Conservation (phyloP, 2,113 vertebrate species). For the Podarcis raffonei region DNA sequence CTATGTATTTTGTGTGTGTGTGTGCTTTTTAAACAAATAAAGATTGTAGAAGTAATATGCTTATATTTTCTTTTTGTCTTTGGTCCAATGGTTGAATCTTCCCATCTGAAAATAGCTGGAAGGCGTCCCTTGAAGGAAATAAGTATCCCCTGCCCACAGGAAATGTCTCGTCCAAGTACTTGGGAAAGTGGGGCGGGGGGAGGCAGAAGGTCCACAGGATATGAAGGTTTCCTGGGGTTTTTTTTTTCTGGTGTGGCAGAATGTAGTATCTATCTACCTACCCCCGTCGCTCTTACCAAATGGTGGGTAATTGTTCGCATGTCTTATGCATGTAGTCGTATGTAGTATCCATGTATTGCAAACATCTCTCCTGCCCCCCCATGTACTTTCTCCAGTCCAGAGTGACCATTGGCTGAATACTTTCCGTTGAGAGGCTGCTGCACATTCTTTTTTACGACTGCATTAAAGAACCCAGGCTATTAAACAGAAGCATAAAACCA, state of each 20-base stretch:
- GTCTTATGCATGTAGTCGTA: not conserved
- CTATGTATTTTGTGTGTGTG: constrained; percentile 15
- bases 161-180: not conserved
- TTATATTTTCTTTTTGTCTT: not conserved
- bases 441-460: constrained; percentile 42
- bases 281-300: not conserved
- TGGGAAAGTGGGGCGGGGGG: not conserved
- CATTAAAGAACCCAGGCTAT: constrained; percentile 42
- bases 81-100: constrained; percentile 3
- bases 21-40: constrained; percentile 1
- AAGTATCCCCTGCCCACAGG: not conserved
- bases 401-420: constrained; percentile 34
- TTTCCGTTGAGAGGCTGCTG: constrained; percentile 41
- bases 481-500: constrained; percentile 15
- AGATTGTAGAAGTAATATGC: not conserved
- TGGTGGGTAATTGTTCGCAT: not conserved
- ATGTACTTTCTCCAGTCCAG: not conserved
- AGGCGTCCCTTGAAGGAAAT: constrained; percentile 24
- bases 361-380: not conserved
- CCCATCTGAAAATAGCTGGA: constrained; percentile 18
- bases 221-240: not conserved
- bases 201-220: constrained; percentile 12
- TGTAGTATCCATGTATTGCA: not conserved
- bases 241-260: no score
- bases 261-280: not conserved